Evolutionary conservation across 2,888 invertebrate genomes (phyloP).

Genomic region (Tenthredo livida): DNA sequence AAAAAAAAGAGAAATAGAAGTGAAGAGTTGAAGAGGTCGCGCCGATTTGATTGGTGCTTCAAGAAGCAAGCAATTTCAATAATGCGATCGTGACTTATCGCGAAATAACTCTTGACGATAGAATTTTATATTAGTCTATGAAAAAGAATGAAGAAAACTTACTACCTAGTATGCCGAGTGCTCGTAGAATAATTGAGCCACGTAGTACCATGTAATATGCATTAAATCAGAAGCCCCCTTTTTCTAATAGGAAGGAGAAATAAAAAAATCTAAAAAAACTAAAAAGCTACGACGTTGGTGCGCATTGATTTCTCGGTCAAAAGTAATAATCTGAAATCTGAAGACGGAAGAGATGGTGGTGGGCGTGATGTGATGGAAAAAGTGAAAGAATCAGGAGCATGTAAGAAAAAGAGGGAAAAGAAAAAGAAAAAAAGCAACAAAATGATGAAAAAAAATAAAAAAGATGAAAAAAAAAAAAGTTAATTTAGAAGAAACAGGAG

Average conservation of each 20-base stretch:
- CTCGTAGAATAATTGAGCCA: neutral
- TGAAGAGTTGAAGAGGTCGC: neutral
- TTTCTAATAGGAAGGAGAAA: no score
- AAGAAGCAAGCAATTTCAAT: neutral
- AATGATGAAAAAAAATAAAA: neutral
- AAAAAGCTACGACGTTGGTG: no score
- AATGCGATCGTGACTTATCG: slow-evolving; percentile 14
- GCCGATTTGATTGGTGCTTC: slow-evolving; percentile 15
- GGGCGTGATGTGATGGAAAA: neutral
- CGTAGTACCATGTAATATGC: no score
- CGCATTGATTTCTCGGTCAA: neutral
- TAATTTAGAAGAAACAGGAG: slow-evolving; percentile 36
- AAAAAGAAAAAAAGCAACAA: neutral
- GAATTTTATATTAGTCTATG: neutral
- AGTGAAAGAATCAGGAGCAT: neutral
- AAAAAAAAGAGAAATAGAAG: neutral
- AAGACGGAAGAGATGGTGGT: neutral
- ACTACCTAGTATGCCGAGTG: neutral
- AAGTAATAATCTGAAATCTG: neutral
- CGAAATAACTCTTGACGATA: neutral
- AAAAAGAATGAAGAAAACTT: neutral
- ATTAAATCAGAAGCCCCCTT: no score
- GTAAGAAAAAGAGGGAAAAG: neutral
- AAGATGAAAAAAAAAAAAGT: neutral
- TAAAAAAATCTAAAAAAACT: no score